These are phyloP conservation scores for Metallyticus violacea DNA, from an alignment of 2,888 invertebrate species.

Conservation along the genomic window DNA sequence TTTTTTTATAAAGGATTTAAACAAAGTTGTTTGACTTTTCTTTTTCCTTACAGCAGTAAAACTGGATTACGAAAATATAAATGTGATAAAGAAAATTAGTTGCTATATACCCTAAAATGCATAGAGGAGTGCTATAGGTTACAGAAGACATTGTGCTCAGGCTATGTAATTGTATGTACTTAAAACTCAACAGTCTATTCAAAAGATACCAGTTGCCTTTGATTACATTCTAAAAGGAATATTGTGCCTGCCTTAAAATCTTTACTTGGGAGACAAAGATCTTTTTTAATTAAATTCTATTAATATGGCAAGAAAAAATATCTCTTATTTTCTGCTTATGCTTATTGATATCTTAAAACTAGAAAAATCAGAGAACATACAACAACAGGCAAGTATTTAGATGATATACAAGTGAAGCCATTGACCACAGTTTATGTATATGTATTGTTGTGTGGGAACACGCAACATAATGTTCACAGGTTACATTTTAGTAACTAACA, in stretches of 20 bases:
- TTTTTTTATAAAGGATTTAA: not conserved
- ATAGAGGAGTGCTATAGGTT: not conserved
- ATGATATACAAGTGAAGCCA: conserved; percentile 4
- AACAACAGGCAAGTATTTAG: conserved; percentile 21
- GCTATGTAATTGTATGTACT: not conserved
- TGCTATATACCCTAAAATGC: not conserved
- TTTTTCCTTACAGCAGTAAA: not conserved
- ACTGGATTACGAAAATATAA: not conserved
- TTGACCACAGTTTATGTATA: not conserved
- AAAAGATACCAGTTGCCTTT: not conserved
- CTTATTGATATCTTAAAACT: conserved; percentile 17
- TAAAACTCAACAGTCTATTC: not conserved
- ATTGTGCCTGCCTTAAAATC: not conserved
- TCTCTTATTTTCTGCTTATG: conserved; percentile 5
- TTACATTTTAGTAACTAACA: not conserved
- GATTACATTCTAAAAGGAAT: not conserved
- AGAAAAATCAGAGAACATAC: conserved; percentile 28
- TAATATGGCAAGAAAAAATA: conserved; percentile 8
- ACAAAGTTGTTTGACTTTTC: not conserved
- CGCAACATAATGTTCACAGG: not conserved
- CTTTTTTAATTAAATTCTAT: conserved; percentile 8
- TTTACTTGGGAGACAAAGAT: conserved; percentile 23
- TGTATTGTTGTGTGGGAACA: not conserved
- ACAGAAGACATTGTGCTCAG: not conserved
- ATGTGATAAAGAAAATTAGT: not conserved